Percentiles rank a stretch among this genome's conserved stretches.
Conservation (phyloP, 2,888 invertebrate genomes). For the Cerceris rybyensis region DNA sequence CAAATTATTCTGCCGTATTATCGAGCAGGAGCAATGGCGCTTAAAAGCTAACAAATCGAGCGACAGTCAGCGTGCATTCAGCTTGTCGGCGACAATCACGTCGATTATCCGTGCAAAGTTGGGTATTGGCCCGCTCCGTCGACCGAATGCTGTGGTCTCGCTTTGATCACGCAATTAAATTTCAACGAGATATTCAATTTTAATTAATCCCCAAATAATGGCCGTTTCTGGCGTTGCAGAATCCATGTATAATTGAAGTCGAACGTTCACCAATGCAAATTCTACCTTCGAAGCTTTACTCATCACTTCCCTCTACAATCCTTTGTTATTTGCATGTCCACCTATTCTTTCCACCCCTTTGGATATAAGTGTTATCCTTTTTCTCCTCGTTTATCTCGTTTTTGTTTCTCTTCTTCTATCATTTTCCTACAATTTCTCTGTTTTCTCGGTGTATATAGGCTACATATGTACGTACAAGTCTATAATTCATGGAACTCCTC, state of each 20-base stretch:
- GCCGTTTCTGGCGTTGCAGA: constrained; percentile 32
- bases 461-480: no score
- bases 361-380: neutral
- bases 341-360: neutral
- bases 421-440: no score
- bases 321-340: neutral
- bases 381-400: no score
- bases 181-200: constrained; percentile 71
- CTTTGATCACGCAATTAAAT: constrained; percentile 68
- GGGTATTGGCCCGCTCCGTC: constrained; percentile 29
- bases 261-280: constrained; percentile 40
- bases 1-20: constrained; percentile 49
- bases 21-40: constrained; percentile 40
- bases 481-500: no score
- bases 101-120: constrained; percentile 44
- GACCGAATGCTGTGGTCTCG: constrained; percentile 11
- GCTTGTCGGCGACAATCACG: constrained; percentile 48
- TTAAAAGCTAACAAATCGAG: constrained; percentile 56
- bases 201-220: constrained; percentile 69
- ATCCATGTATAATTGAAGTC: constrained; percentile 64
- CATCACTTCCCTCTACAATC: neutral
- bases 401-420: no score
- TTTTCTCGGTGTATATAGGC: no score
- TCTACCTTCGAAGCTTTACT: neutral
- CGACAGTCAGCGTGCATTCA: constrained; percentile 32